Percentiles rank a stretch among this genome's conserved stretches.
Evolutionary conservation across 1,140 invertebrate genomes (phyloP).

Genomic region (Dufourea novaeangliae): DNA sequence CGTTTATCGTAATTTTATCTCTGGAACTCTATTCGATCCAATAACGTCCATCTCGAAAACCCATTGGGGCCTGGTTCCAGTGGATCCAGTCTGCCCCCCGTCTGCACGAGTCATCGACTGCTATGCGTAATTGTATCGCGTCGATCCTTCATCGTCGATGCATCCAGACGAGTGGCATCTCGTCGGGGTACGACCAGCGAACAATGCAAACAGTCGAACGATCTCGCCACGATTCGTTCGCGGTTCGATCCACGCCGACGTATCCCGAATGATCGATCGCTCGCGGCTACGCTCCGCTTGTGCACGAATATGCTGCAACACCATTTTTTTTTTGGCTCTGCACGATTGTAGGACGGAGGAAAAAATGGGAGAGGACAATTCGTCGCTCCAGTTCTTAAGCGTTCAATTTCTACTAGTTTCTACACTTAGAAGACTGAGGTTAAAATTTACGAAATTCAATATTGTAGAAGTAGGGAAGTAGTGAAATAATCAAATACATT

Average conservation of each 20-base stretch:
- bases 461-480: too few relatives aligned
- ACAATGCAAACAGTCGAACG: conserved; percentile 40
- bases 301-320: neutral
- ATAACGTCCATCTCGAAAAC: neutral
- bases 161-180: conserved; percentile 5
- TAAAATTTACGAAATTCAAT: too few relatives aligned
- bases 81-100: neutral
- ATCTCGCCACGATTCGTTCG: neutral
- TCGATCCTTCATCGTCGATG: neutral
- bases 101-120: neutral
- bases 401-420: too few relatives aligned
- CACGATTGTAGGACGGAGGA: too few relatives aligned
- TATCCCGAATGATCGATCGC: conserved; percentile 48
- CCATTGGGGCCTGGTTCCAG: neutral
- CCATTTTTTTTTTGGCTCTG: conserved; percentile 43
- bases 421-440: too few relatives aligned
- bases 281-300: conserved; percentile 3
- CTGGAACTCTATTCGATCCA: conserved; percentile 10
- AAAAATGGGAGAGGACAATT: too few relatives aligned
- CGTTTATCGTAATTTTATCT: too few relatives aligned
- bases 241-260: conserved; percentile 15
- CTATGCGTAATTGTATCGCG: conserved; percentile 19
- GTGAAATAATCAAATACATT: too few relatives aligned
- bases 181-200: conserved; percentile 10
- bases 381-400: too few relatives aligned